Conservation (phyloP, 37 sponge, comb jelly and placozoan species). For the Hexactinellida sp. region DNA sequence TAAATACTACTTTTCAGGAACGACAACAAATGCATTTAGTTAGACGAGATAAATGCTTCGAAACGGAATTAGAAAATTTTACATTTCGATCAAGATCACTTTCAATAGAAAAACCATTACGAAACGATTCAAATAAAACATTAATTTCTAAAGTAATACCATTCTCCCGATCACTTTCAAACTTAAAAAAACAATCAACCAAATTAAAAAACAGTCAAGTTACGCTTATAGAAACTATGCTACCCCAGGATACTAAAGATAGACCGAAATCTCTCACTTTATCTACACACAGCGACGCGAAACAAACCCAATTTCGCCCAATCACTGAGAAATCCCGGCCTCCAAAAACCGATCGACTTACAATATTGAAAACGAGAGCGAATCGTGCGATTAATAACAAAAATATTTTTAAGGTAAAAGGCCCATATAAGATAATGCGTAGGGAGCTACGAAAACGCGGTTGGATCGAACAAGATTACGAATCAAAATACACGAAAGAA, state of each 20-base stretch:
- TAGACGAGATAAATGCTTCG: slow-evolving; percentile 25
- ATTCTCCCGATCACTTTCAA: background rate
- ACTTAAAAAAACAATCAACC: background rate
- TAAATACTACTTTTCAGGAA: slow-evolving; percentile 36
- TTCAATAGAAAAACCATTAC: background rate
- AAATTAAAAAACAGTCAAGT: background rate
- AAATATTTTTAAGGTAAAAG: slow-evolving; percentile 57
- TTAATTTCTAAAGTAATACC: background rate
- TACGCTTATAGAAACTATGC: background rate
- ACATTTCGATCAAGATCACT: background rate
- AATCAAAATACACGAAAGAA: background rate
- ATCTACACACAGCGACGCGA: background rate
- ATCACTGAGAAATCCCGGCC: background rate
- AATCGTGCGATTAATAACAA: slow-evolving; percentile 16
- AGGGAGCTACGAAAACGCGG: slow-evolving; percentile 53
- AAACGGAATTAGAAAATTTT: background rate
- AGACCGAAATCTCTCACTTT: background rate
- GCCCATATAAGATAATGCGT: slow-evolving; percentile 58
- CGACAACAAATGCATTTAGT: slow-evolving; percentile 49
- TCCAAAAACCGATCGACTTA: background rate
- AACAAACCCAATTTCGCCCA: background rate
- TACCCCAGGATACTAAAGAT: background rate
- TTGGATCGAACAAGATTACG: slow-evolving; percentile 76
- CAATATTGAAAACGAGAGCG: background rate
- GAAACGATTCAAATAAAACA: background rate